Base-by-base conservation (phyloP, 2,797 vertebrate species). In the Mormyrops boulengeri region DNA sequence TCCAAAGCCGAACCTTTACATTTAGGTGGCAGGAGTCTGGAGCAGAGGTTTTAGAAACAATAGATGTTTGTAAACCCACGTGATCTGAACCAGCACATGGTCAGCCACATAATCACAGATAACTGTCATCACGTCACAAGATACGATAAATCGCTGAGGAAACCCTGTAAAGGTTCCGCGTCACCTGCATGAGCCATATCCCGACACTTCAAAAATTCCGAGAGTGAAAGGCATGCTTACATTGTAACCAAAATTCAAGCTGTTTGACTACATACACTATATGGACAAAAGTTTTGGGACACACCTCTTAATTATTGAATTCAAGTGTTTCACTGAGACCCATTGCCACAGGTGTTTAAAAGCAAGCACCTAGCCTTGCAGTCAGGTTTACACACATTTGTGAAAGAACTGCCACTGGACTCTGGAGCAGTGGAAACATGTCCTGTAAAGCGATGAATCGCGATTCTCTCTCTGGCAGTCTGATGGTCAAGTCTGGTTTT, bases 71-170 rank as follows among this genome's bases (percentile, higher is more conserved):
- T 30, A 38, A 19, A n/a, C 50, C 30, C 34, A 52, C 17, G 19
- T 19, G 38, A 87, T 38, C 86, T 60, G 53, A 57, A 49, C 47
- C 52, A 41, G 5, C 53, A 87, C 2, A 7, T 34, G n/a, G 82
- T 91, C 84, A 89, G 19, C 88, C 82, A 55, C 26, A 89, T 47
- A 86, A 88, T 87, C 34, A 47, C 88, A 44, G 69, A 84, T 93
- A 85, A 93, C 91, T 92, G 91, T 77, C 53, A n/a, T 88, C 89
- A 87, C 4, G 6, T 55, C 90, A 62, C 41, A 89, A 87, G 44
- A 26, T 47, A 88, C 87, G 86, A 77, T 73, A 50, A 22, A 34
- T 89, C 90, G 69, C 93, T 93, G 91, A 47, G 88, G 92, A 93
- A 60, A 93, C 91, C 26, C 73, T 60, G 88, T 86, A 55, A 88